These are phyloP conservation scores for Heliconius hermathena DNA, from an alignment of 1,140 invertebrate species.

Conservation along the genomic window DNA sequence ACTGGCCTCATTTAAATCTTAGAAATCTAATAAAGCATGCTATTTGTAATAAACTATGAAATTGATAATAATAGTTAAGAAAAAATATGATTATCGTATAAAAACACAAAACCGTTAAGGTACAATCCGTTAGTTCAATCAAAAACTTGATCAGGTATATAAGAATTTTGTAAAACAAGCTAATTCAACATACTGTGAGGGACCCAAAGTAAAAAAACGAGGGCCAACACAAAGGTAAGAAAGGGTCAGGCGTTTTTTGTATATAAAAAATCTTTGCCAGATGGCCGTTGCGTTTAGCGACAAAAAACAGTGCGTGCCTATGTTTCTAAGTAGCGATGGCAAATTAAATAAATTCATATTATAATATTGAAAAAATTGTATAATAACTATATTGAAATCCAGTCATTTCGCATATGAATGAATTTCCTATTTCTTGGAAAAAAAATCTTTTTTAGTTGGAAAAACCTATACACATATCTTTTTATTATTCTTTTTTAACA, in stretches of 20 bases:
- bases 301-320: conserved; percentile 79
- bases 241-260: conserved; percentile 80
- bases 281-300: conserved; percentile 76
- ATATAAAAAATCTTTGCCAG: conserved; percentile 73
- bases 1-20: conserved; percentile 1
- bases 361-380: neutral
- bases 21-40: conserved; percentile 29
- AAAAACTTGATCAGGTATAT: conserved; percentile 78
- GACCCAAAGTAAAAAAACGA: conserved; percentile 65
- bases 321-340: conserved; percentile 63
- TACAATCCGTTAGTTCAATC: conserved; percentile 79
- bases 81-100: conserved; percentile 50
- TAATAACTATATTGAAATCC: too few species aligned
- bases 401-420: too few species aligned
- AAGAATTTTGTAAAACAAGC: conserved; percentile 76
- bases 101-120: conserved; percentile 68
- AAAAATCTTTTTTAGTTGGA: too few species aligned
- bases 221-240: conserved; percentile 78
- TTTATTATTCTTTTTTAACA: too few species aligned
- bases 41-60: conserved; percentile 28
- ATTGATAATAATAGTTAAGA: conserved; percentile 39
- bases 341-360: conserved; percentile 29
- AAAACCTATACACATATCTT: too few species aligned
- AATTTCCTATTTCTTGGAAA: too few species aligned
- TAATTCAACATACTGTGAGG: conserved; percentile 80